phyloP scores from a whole-genome alignment of 2,113 vertebrate genomes.

The Ictidomys tridecemlineatus region DNA sequence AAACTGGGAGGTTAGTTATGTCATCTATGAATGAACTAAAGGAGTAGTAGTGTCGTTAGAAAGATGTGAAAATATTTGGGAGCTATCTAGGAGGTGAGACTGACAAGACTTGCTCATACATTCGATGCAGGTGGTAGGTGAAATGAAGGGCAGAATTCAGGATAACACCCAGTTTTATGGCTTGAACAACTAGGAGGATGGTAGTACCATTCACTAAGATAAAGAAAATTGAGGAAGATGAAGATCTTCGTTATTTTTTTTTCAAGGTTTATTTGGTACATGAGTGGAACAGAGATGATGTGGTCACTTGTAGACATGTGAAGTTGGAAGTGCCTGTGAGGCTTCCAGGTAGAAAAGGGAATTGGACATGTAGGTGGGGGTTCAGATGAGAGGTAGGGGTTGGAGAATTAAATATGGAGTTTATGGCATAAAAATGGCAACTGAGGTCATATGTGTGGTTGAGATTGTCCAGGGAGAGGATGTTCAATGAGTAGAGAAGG shows the following conservation, averaged over 20 bases:
- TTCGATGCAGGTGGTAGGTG: background rate
- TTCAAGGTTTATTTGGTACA: background rate
- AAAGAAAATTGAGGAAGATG: background rate
- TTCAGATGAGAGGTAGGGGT: background rate
- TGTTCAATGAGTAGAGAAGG: constrained; percentile 18
- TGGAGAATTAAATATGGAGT: constrained; percentile 10
- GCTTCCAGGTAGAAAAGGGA: background rate
- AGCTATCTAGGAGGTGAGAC: background rate
- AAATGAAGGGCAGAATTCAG: background rate
- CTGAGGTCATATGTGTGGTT: background rate
- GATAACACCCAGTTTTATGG: background rate
- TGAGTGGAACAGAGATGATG: background rate
- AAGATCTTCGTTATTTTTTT: background rate
- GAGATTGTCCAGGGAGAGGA: background rate
- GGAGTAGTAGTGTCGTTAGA: background rate
- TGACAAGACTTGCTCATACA: background rate
- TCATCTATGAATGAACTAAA: background rate
- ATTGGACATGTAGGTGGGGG: background rate
- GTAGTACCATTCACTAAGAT: background rate
- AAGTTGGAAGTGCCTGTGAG: background rate
- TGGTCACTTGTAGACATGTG: background rate
- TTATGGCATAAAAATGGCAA: background rate
- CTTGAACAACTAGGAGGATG: constrained; percentile 20
- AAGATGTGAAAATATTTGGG: background rate
- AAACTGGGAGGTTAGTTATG: constrained; percentile 37